phyloP scores from a whole-genome alignment of 2,113 vertebrate species.

The Psilopsiagon aymara region DNA sequence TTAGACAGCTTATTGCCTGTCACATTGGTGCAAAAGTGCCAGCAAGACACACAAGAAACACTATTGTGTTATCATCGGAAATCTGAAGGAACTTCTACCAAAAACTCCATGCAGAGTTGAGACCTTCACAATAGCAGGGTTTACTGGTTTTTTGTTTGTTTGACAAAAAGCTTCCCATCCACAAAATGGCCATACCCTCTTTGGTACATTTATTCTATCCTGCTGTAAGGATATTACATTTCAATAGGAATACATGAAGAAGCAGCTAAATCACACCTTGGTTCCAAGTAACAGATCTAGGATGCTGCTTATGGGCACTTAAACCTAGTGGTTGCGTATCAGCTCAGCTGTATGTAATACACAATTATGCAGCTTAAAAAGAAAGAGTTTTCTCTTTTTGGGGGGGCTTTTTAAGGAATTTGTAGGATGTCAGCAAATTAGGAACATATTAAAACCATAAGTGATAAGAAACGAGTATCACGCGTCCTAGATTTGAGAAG shows the following conservation, averaged over 20 bases:
- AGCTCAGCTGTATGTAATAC: background rate
- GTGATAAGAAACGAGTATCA: background rate
- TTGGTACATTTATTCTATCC: background rate
- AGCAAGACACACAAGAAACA: background rate
- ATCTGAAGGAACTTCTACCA: background rate
- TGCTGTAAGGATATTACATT: background rate
- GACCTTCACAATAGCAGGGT: background rate
- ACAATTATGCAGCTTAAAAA: background rate
- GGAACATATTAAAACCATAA: background rate
- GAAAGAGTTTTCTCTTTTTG: background rate
- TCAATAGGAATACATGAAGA: background rate
- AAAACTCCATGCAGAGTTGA: background rate
- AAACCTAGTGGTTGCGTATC: background rate
- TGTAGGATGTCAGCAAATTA: background rate
- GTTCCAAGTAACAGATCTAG: background rate
- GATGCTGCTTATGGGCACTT: background rate
- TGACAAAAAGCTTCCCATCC: background rate
- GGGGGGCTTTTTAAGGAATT: rapidly evolving
- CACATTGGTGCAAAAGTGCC: background rate
- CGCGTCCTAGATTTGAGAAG: rapidly evolving
- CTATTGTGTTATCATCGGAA: background rate
- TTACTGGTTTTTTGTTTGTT: background rate
- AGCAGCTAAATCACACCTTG: background rate
- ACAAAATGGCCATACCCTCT: background rate
- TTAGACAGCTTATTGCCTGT: background rate